Base-by-base conservation (phyloP, 2,113 vertebrate genomes). In the Cyprinodon tularosa region DNA sequence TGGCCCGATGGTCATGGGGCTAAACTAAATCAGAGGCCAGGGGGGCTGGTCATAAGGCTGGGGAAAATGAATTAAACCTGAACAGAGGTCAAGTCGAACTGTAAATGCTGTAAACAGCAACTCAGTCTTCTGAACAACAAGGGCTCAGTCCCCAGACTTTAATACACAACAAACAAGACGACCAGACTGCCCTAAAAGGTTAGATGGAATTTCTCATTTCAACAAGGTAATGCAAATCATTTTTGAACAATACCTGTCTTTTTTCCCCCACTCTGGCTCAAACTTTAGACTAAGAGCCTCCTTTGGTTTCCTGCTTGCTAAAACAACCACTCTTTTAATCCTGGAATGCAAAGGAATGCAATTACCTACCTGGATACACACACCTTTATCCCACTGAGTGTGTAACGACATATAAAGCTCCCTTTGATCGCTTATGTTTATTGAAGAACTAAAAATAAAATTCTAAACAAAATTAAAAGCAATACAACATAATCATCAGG, bases 1-100 rank as follows among this genome's bases (percentile, higher is more conserved):
- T 71, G 17, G 48, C 65, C 72, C 74, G 29, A 72, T 45, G 80
- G 88, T 94, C 93, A 94, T 90, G 92, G 87, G 92, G 74, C 68
- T 68, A 80, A 37, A 75, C 70, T 83, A 87, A 92, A 92, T 90
- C 79, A 83, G 84, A 90, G 89, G 77, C 88, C 83, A 15, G 86
- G 50, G 44, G 79, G 76, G 88, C 77, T 69, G 84, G 86, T 92
- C 91, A 91, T 90, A 90, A 14, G 81, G 78, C 85, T 69, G 62
- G 45, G 66, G 78, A 78, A 76, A 79, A 90, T 84, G 66, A 88
- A 87, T 64, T 77, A 68, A 66, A 71, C 57, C 71, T 66, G 29
- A 78, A 79, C 9, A 0, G 38, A 63, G 22, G 61, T 63, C 53
- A 42, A 68, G 47, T 38, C 38, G 13, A 8, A 57, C 7, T 78